Evolutionary conservation across 2,888 invertebrate genomes (phyloP).

Genomic region (Drosophila melanosoma): DNA sequence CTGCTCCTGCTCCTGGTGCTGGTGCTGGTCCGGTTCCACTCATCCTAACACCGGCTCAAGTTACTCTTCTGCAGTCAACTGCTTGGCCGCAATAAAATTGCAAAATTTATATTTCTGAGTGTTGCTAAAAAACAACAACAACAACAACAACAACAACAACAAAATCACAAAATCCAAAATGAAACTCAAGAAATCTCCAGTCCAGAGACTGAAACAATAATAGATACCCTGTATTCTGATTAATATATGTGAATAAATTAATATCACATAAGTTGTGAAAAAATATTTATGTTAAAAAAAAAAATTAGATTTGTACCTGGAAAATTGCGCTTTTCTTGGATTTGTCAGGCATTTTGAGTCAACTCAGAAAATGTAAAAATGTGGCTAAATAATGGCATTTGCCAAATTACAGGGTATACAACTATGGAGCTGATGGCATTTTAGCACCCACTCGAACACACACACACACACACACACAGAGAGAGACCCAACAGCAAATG

Average conservation of each 20-base stretch:
- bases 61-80: constrained; percentile 56
- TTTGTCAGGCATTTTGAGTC: too few relatives aligned
- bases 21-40: constrained; percentile 16
- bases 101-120: constrained; percentile 72
- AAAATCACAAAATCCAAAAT: not conserved
- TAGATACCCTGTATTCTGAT: constrained; percentile 10
- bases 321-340: not conserved
- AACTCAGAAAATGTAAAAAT: not conserved
- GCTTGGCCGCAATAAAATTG: constrained; percentile 68
- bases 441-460: constrained; percentile 5
- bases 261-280: not conserved
- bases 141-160: constrained; percentile 31
- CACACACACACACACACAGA: not conserved
- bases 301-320: not conserved
- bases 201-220: not conserved
- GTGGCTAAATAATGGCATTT: not conserved
- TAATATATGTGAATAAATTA: not conserved
- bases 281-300: not conserved
- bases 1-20: not conserved
- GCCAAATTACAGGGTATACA: not conserved
- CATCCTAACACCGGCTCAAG: constrained; percentile 20
- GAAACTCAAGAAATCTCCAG: not conserved
- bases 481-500: constrained; percentile 8
- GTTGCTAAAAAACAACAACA: constrained; percentile 43
- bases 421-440: not conserved